Percentiles rank a stretch among this genome's conserved stretches.
Evolutionary conservation across 2,113 vertebrate genomes (phyloP).

Genomic region (Zosterops pallidus): DNA sequence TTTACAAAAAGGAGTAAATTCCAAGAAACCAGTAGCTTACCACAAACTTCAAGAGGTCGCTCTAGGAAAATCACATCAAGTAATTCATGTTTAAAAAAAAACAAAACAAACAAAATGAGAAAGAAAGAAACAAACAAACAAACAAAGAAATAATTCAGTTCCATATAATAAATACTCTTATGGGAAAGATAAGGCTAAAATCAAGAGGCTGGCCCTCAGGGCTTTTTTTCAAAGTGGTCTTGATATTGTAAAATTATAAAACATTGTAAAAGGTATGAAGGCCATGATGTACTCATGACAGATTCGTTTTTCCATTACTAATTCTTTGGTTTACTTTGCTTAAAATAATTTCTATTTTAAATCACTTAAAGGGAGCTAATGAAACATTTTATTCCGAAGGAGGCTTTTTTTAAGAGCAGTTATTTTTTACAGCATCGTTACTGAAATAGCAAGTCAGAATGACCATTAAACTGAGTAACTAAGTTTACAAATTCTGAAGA

Average conservation of each 20-base stretch:
- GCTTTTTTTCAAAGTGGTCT: not conserved
- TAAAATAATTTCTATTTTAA: not conserved
- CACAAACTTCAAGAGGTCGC: conserved; percentile 29
- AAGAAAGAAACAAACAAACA: not conserved
- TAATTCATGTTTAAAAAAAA: not conserved
- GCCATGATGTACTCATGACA: not conserved
- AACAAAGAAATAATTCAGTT: not conserved
- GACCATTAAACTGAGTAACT: not conserved
- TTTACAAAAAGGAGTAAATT: not conserved
- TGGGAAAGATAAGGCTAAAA: not conserved
- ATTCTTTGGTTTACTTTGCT: not conserved
- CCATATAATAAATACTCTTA: not conserved
- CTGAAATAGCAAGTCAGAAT: not conserved
- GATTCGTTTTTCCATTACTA: not conserved
- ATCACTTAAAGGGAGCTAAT: not conserved
- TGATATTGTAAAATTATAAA: not conserved
- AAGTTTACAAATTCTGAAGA: not conserved
- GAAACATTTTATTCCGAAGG: not conserved
- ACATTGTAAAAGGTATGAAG: not conserved
- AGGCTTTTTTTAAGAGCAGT: not conserved
- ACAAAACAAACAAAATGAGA: not conserved
- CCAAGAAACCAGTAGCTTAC: conserved; percentile 30
- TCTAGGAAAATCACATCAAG: conserved; percentile 44
- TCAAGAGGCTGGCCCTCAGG: not conserved
- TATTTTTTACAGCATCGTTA: not conserved